phyloP scores from a whole-genome alignment of 2,888 invertebrate genomes.

The Temnothorax ravouxi region DNA sequence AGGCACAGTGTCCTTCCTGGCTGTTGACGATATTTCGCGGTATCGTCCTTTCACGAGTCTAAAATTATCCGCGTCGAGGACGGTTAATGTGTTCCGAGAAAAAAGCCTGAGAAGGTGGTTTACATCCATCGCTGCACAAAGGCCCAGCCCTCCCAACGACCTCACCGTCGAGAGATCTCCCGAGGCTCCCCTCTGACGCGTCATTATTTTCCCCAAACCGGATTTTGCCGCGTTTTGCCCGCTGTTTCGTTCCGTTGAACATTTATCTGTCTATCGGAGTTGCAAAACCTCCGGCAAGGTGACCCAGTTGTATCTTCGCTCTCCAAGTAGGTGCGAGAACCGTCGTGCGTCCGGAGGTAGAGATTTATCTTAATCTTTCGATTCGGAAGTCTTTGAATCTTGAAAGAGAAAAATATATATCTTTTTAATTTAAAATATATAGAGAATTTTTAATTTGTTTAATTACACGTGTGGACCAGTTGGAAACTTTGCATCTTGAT shows the following conservation, averaged over 20 bases:
- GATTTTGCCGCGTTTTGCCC: slow-evolving; percentile 74
- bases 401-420: not conserved
- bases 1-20: slow-evolving; percentile 10
- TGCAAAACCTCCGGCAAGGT: slow-evolving; percentile 82
- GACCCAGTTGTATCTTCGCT: slow-evolving; percentile 79
- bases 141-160: slow-evolving; percentile 17
- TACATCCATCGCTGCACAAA: slow-evolving; percentile 53
- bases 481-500: not conserved
- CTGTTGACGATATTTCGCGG: slow-evolving; percentile 15
- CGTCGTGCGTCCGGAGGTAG: not conserved
- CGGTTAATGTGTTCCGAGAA: slow-evolving; percentile 75
- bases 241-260: slow-evolving; percentile 24
- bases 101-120: slow-evolving; percentile 66
- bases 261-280: slow-evolving; percentile 66
- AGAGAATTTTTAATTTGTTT: not conserved
- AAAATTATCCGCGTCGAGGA: slow-evolving; percentile 60
- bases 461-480: not conserved
- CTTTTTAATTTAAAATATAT: not conserved
- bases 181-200: slow-evolving; percentile 47
- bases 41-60: slow-evolving; percentile 52
- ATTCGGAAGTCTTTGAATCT: not conserved
- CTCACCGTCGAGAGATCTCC: not conserved
- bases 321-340: slow-evolving; percentile 73
- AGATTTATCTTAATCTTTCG: not conserved
- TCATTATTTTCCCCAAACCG: slow-evolving; percentile 81